Evolutionary conservation across 1,140 invertebrate genomes (phyloP).

Genomic region (Tetraneura akinire): DNA sequence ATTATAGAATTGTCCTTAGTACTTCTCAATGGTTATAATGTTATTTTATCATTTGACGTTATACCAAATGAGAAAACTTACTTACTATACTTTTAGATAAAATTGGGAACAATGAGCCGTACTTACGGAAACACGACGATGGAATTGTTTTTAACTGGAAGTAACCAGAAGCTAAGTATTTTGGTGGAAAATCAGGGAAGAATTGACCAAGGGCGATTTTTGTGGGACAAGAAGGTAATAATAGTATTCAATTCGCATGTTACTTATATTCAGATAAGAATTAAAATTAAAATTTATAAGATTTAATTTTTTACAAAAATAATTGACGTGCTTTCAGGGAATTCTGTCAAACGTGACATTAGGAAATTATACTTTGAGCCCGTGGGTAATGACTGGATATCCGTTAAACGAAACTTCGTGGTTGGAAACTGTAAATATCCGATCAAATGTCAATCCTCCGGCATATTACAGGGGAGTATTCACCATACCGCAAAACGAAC

Average conservation of each 20-base stretch:
- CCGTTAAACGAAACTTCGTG: constrained; percentile 50
- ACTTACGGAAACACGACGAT: neutral
- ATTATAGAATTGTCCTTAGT: too few species aligned
- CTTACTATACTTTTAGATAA: neutral
- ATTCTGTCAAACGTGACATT: constrained; percentile 35
- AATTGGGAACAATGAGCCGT: constrained; percentile 9
- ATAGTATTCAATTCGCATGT: neutral
- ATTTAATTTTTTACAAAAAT: too few species aligned
- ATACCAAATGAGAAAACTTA: too few species aligned
- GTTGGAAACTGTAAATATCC: constrained; percentile 1
- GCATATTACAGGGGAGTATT: constrained; percentile 46
- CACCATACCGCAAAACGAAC: neutral
- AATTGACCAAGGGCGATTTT: constrained; percentile 65
- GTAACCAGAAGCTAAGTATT: constrained; percentile 16
- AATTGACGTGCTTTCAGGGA: constrained; percentile 16
- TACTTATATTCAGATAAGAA: too few species aligned
- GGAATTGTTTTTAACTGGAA: neutral
- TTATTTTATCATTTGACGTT: too few species aligned
- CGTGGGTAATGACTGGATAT: constrained; percentile 48
- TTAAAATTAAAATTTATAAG: too few species aligned
- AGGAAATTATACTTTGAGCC: neutral
- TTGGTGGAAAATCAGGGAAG: constrained; percentile 44
- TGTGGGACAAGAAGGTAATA: constrained; percentile 71
- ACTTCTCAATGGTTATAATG: too few species aligned
- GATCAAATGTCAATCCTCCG: constrained; percentile 7